Base-by-base conservation (phyloP, 37 sponge, comb jelly and placozoan species). In the Agelas oroides region DNA sequence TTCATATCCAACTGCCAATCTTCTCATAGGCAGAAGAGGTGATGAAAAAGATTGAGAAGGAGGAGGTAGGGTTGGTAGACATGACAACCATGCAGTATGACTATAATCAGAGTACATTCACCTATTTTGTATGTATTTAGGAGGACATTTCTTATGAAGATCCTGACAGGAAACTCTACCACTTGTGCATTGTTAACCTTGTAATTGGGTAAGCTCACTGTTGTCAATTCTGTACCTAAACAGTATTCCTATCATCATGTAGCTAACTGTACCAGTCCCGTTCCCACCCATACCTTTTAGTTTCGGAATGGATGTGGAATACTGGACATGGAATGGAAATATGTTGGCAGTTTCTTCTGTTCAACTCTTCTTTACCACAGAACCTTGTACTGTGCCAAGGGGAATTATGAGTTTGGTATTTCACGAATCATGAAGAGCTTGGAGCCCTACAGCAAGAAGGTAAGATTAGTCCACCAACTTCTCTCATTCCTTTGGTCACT, bases 21-120 rank as follows among this genome's bases (percentile, higher is more conserved):
- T 8, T 46, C 46, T 46, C 70, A 66, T 53, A 96, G 93, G 99
- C 99, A 31, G 99, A 98, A 71, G 97, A 98, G 56, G 65, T 98
- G 28, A 98, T 98, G 99, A 90, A 94, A 79, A 96, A 96, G 79
- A 96, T 98, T 66, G 99, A 98, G 82, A 98, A 96, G 58, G 99
- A 98, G 53, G 99, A 98, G 90, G 95, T 91, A 55, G 14, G 60
- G 65, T 24, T 15, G 27, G 53, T 33, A 8, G 8, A 15, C 21
- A 58, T 52, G 24, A 28, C 31, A 25, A 20, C 38, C 27, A 14
- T 11, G 2, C 36, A 73, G 53, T 61, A 36, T n/a, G n/a, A n/a
- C n/a, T n/a, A n/a, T n/a, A n/a, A n/a, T n/a, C n/a, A n/a, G n/a
- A n/a, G n/a, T n/a, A n/a, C n/a, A n/a, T n/a, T n/a, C n/a, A n/a